These are phyloP conservation scores for Plagodis pulveraria DNA, from an alignment of 2,888 invertebrate genomes.

Conservation along the genomic window DNA sequence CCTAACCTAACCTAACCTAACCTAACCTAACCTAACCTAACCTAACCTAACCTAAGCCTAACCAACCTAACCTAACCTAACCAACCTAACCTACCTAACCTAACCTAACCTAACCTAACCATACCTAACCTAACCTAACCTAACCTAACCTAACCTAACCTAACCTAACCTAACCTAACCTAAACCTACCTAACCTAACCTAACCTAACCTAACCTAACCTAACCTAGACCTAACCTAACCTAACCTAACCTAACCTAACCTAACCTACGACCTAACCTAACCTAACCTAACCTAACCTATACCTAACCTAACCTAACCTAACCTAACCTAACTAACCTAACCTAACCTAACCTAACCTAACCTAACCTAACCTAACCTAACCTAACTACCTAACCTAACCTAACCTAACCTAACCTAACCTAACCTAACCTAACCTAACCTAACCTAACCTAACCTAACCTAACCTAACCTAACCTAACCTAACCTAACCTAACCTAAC, in stretches of 20 bases:
- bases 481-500: conserved; percentile 9
- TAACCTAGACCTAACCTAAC: conserved; percentile 7
- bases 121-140: conserved; percentile 6
- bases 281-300: conserved; percentile 7
- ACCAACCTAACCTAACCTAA: conserved; percentile 6
- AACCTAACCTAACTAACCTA: conserved; percentile 10
- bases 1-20: conserved; percentile 6
- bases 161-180: conserved; percentile 7
- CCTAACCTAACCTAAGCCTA: conserved; percentile 5
- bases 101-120: conserved; percentile 7
- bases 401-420: conserved; percentile 9
- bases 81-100: conserved; percentile 2
- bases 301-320: conserved; percentile 7
- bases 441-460: conserved; percentile 9
- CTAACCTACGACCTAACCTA: conserved; percentile 6
- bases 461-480: conserved; percentile 9
- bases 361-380: conserved; percentile 3
- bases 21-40: conserved; percentile 7
- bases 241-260: conserved; percentile 7
- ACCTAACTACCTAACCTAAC: conserved; percentile 5
- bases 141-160: conserved; percentile 7
- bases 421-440: conserved; percentile 9
- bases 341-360: conserved; percentile 7
- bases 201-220: conserved; percentile 7
- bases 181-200: conserved; percentile 5